Evolutionary conservation across 2,888 invertebrate genomes (phyloP), one percentile per base, ranked within the genome.

Genomic region (Athrips mouffetella): DNA sequence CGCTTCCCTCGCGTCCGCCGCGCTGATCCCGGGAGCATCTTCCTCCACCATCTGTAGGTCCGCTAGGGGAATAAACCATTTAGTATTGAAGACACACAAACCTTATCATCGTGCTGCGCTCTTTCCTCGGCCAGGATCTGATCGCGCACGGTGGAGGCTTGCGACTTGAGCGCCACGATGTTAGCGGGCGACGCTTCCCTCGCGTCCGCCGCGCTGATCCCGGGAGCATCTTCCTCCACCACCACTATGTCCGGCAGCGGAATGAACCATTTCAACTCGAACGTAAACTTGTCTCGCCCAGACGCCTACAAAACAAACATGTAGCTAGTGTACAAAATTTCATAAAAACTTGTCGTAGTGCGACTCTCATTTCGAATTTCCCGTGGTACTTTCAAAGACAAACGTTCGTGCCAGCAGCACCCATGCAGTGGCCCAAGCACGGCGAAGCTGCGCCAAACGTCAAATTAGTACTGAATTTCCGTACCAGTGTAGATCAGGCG

Each of bases 261-360:
- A 65, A 97, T 95, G 79, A 94, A 96, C 97, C 98, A 98, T 73
- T 98, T 97, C 65, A 96, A 84, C 79, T 98, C 97, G 74, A 96
- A 97, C 3, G 96, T 94, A 68, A 96, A 94, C 75, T 96, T 96
- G 78, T 96, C 96, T 30, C 95, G 91, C 1, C 95, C 94, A 5
- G 94, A 93, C 10, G 95, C 93, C 92, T 93, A 56, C 1, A 52
- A 37, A n/a, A 10, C 2, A 27, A 7, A 8, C 2, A 27, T 4
- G n/a, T 4, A 10, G 3, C 7, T 27, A 8, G n/a, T 27, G n/a
- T 2, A 27, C 3, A 27, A n/a, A 2, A 8, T 27, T 27, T n/a
- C n/a, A n/a, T n/a, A n/a, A n/a, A n/a, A n/a, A n/a, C n/a, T n/a
- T n/a, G n/a, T n/a, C n/a, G n/a, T n/a, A n/a, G n/a, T n/a, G n/a